A percentile compares a stretch with the other conserved stretches of the same genome.
Conservation (phyloP, 2,888 invertebrate species). For the Eupelmus urozonus region DNA sequence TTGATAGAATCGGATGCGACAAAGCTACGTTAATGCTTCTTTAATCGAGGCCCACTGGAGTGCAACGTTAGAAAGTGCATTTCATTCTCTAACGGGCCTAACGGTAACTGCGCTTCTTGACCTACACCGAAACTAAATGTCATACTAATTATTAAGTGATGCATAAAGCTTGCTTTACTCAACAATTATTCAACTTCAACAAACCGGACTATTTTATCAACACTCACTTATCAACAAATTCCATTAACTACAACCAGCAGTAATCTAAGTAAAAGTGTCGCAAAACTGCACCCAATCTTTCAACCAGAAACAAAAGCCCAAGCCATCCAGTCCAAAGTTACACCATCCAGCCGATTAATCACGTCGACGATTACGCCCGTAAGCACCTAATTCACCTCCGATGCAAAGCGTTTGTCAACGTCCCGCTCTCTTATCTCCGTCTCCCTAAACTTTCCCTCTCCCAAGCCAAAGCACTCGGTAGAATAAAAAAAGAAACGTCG, state of each 20-base stretch:
- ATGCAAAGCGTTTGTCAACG: constrained; percentile 13
- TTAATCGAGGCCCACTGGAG: neutral
- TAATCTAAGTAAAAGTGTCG: too few species aligned
- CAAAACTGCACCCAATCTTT: too few species aligned
- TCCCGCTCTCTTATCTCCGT: neutral
- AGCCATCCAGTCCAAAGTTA: too few species aligned
- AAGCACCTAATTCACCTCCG: neutral
- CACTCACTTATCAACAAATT: too few species aligned
- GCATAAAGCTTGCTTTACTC: neutral
- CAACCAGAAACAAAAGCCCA: too few species aligned
- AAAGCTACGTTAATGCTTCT: too few species aligned
- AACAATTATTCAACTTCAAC: too few species aligned
- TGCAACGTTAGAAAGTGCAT: constrained; percentile 6
- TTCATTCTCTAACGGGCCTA: constrained; percentile 8
- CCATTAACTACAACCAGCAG: too few species aligned
- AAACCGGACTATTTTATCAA: too few species aligned
- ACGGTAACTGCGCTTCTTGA: neutral
- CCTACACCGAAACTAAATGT: neutral
- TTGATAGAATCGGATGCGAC: too few species aligned
- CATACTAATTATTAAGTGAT: neutral
- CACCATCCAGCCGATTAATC: neutral
- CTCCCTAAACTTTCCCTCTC: neutral
- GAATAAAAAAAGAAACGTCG: neutral
- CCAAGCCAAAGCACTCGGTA: too few species aligned
- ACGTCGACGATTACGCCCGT: neutral